Evolutionary conservation across 1,140 invertebrate genomes (phyloP), one percentile per base, ranked within the genome.

Genomic region (Conus betulinus): DNA sequence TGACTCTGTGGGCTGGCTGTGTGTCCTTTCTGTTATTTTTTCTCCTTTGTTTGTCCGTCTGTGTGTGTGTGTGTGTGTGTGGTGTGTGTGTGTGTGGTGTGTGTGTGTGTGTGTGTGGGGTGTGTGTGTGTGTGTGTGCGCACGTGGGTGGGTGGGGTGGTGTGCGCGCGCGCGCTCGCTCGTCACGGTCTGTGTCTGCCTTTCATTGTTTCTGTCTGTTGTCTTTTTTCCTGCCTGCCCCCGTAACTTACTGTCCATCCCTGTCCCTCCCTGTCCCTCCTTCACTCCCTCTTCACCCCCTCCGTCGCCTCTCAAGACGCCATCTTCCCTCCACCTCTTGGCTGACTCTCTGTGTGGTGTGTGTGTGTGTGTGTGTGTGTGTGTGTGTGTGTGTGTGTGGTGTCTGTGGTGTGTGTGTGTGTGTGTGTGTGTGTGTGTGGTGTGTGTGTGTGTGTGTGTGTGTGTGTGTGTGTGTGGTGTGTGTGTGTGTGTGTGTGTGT

Each of bases 201-300:
- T 57, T 6, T 57, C 13, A 7, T 13, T 57, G 55, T 57, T 13
- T 57, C 55, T 57, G 55, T 57, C 55, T 57, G 55, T 57, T 57
- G 6, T 57, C 55, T 57, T 13, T 76, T 25, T 57, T 13, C 25
- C 82, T 60, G 3, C 23, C 53, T 57, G 17, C n/a, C 82, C 8
- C 82, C 23, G 10, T 60, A 23, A 6, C 52, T 55, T 15, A 55
- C 3, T 55, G 17, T 84, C 57, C 6, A 5, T 55, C 52, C 57
- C 52, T 55, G n/a, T 84, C 7, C 57, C 82, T 84, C 52, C 25
- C 57, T 25, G 10, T 60, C 82, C 20, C 57, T 60, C 51, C 17
- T 17, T 55, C 23, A 55, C 57, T 84, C 82, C 25, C n/a, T 84
- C 51, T 84, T n/a, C n/a, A n/a, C n/a, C n/a, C n/a, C n/a, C n/a